These are phyloP conservation scores for Molossus alvarezi DNA, from an alignment of 2,797 vertebrate genomes.

Conservation along the genomic window DNA sequence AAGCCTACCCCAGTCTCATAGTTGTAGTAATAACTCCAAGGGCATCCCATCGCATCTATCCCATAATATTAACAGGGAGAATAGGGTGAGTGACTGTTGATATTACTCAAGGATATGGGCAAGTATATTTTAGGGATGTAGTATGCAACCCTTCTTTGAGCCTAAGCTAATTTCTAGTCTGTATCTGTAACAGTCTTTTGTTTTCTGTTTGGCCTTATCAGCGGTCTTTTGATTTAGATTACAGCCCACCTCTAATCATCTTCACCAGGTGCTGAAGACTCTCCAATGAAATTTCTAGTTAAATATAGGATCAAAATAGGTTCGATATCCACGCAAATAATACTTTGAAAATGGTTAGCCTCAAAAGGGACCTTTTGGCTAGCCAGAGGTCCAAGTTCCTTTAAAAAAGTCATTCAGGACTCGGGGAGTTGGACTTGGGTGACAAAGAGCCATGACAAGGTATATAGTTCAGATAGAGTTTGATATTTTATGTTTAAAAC, in stretches of 20 bases:
- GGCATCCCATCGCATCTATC: background rate
- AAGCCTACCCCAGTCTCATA: background rate
- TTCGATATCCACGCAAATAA: background rate
- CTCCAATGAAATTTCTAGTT: background rate
- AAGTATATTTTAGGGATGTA: background rate
- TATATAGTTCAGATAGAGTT: background rate
- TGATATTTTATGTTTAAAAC: background rate
- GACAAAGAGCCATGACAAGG: background rate
- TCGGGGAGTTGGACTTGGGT: background rate
- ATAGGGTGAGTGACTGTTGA: background rate
- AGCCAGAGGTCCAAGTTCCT: background rate
- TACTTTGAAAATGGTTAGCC: background rate
- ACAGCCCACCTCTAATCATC: background rate
- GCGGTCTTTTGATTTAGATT: conserved; percentile 7
- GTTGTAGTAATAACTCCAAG: background rate
- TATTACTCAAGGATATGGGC: background rate
- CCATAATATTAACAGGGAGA: background rate
- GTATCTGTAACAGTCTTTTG: background rate
- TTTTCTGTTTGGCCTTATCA: background rate
- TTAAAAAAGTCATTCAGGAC: background rate
- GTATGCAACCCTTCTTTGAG: background rate
- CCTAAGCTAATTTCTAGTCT: background rate
- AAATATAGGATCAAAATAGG: background rate
- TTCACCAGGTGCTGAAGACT: background rate
- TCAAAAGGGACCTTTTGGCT: background rate